Evolutionary conservation across 2,888 invertebrate genomes (phyloP), one percentile per base, ranked within the genome.

Genomic region (Andrena marginata): DNA sequence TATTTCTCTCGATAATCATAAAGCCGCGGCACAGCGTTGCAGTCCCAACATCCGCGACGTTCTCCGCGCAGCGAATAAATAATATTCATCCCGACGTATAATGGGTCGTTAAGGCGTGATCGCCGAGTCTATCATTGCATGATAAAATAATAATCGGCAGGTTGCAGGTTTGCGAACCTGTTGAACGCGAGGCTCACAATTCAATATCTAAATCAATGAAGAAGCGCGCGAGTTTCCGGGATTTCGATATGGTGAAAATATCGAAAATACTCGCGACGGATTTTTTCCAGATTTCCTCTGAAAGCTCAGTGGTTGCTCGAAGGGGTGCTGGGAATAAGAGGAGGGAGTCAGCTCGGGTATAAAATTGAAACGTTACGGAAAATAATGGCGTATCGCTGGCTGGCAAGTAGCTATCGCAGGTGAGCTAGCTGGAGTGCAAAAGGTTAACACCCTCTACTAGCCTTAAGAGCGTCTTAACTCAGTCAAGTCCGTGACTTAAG

Each of bases 401-500:
- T 86, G 84, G 80, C 84, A 89, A 89, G 85, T 86, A 86, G 88
- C 89, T 84, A 80, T 90, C 86, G 85, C 88, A 89, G 88, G 86
- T 89, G 87, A 91, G 83, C 86, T 82, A 86, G 86, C 87, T 82
- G 80, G 65, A 85, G 82, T 84, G 86, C 84, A 81, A 86, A 89
- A 92, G 92, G 92, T 91, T 90, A 92, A 91, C 92, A 92, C 89
- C 91, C 92, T 92, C 88, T 89, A 86, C 85, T 90, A 89, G 90
- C 89, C 86, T 84, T 84, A 87, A 87, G 84, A 87, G 86, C 77
- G 73, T 85, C 87, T 90, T 91, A 91, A 90, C 89, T 89, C 89
- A 88, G 86, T 89, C 86, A 87, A 90, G 85, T 86, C 87, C 87
- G 80, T 90, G 89, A 90, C 88, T 90, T 85, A 81, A 83, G 84